phyloP scores from a whole-genome alignment of 2,888 invertebrate species.

The Augochlorella aurata region DNA sequence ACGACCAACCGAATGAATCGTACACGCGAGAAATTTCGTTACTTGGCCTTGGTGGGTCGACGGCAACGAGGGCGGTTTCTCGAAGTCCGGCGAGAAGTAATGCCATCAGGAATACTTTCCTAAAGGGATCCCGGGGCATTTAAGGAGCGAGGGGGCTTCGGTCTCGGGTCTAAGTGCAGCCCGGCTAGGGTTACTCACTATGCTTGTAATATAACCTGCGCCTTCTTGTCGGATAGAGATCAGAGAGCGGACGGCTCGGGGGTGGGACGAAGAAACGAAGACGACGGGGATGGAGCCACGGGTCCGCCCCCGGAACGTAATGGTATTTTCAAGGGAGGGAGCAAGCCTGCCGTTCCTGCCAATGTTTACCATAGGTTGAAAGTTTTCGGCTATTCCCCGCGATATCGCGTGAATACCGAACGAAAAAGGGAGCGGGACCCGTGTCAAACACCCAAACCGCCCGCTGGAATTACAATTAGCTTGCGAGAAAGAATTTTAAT shows the following conservation, averaged over 20 bases:
- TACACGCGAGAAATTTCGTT: slow-evolving; percentile 39
- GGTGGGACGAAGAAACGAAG: slow-evolving; percentile 21
- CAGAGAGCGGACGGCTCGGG: slow-evolving; percentile 10
- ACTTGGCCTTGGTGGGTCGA: slow-evolving; percentile 9
- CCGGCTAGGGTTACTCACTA: slow-evolving; percentile 77
- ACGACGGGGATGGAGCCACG: slow-evolving; percentile 26
- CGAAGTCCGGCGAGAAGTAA: slow-evolving; percentile 65
- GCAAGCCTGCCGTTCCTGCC: slow-evolving; percentile 43
- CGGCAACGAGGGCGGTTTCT: slow-evolving; percentile 23
- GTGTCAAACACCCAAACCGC: slow-evolving; percentile 17
- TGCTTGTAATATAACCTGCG: slow-evolving; percentile 76
- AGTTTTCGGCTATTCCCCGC: slow-evolving; percentile 64
- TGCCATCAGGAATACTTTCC: slow-evolving; percentile 71
- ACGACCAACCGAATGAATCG: slow-evolving; percentile 65
- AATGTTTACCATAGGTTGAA: slow-evolving; percentile 64
- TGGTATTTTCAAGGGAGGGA: slow-evolving; percentile 66
- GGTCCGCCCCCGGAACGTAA: slow-evolving; percentile 57
- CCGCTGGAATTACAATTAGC: slow-evolving; percentile 21
- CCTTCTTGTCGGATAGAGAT: slow-evolving; percentile 49
- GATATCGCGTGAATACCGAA: slow-evolving; percentile 49
- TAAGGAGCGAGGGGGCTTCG: slow-evolving; percentile 56
- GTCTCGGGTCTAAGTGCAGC: slow-evolving; percentile 73
- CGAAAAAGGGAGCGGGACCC: slow-evolving; percentile 28
- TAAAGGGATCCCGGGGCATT: slow-evolving; percentile 64
- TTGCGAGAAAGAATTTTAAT: slow-evolving; percentile 13